phyloP scores from a whole-genome alignment of 2,888 invertebrate species.

The Phyllotreta striolata region DNA sequence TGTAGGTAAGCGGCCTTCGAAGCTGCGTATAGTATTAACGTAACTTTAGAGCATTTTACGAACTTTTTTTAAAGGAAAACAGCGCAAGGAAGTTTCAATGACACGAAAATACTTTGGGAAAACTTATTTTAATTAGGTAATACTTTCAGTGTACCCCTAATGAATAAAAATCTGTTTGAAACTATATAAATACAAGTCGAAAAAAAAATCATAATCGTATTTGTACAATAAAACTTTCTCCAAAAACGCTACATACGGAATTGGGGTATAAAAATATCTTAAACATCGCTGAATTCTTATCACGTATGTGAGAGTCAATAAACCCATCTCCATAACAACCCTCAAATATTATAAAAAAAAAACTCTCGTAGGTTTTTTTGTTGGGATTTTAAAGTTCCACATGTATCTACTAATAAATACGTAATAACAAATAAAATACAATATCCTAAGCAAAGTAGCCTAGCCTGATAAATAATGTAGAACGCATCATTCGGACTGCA shows the following conservation, averaged over 20 bases:
- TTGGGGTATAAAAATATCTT: conserved; percentile 25
- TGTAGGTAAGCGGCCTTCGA: conserved; percentile 37
- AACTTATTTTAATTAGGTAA: too few relatives aligned
- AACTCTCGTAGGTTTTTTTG: conserved; percentile 17
- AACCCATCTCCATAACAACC: conserved; percentile 23
- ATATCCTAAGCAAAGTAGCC: too few relatives aligned
- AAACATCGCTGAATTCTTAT: conserved; percentile 13
- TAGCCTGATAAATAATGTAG: too few relatives aligned
- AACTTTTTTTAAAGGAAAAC: conserved; percentile 40
- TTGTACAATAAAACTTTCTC: too few relatives aligned
- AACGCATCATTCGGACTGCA: neutral
- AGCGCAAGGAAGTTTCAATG: conserved; percentile 32
- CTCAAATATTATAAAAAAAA: conserved; percentile 21
- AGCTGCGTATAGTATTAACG: conserved; percentile 36
- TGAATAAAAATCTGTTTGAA: too few relatives aligned
- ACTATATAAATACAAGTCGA: too few relatives aligned
- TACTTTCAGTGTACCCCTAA: too few relatives aligned
- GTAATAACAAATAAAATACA: too few relatives aligned
- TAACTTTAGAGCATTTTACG: conserved; percentile 38
- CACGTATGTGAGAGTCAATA: conserved; percentile 28
- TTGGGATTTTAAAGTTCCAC: neutral
- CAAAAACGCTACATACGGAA: conserved; percentile 10
- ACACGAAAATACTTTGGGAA: neutral
- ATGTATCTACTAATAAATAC: too few relatives aligned
- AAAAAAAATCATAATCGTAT: too few relatives aligned